Percentiles rank a stretch among this genome's conserved stretches.
phyloP scores from a whole-genome alignment of 2,113 vertebrate genomes.

The Catagonus wagneri region DNA sequence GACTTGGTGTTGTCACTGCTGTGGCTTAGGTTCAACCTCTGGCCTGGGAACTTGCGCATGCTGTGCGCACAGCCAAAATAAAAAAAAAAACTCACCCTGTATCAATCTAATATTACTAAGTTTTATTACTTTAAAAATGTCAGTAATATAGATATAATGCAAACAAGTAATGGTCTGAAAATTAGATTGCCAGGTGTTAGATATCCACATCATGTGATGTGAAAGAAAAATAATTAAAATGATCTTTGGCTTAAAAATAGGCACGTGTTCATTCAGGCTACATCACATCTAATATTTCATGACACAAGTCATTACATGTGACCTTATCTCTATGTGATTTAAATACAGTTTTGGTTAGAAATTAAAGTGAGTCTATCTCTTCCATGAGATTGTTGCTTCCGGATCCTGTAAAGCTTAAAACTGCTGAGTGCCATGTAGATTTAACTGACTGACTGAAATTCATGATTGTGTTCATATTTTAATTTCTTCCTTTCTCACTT shows the following conservation, averaged over 20 bases:
- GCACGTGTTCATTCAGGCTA: not conserved
- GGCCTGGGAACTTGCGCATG: no score
- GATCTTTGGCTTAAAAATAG: constrained; percentile 20
- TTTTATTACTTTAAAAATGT: constrained; percentile 6
- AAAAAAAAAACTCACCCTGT: not conserved
- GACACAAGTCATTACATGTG: not conserved
- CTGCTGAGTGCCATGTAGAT: not conserved
- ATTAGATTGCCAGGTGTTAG: not conserved
- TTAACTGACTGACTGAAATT: not conserved
- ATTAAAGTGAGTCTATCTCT: not conserved
- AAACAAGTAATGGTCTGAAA: not conserved
- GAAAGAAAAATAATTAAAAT: constrained; percentile 52
- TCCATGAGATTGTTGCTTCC: not conserved
- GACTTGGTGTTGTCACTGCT: no score
- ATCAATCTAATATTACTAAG: not conserved
- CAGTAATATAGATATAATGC: not conserved
- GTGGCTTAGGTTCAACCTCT: no score
- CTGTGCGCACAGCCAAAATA: no score
- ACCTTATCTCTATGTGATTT: not conserved
- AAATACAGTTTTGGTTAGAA: constrained; percentile 8
- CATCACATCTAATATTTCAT: not conserved
- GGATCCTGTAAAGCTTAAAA: not conserved
- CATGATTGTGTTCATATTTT: not conserved
- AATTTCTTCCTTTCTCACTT: constrained; percentile 14
- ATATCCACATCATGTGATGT: not conserved